Evolutionary conservation across 2,888 invertebrate genomes (phyloP), one percentile per base, ranked within the genome.

Genomic region (Drosophila mettleri): DNA sequence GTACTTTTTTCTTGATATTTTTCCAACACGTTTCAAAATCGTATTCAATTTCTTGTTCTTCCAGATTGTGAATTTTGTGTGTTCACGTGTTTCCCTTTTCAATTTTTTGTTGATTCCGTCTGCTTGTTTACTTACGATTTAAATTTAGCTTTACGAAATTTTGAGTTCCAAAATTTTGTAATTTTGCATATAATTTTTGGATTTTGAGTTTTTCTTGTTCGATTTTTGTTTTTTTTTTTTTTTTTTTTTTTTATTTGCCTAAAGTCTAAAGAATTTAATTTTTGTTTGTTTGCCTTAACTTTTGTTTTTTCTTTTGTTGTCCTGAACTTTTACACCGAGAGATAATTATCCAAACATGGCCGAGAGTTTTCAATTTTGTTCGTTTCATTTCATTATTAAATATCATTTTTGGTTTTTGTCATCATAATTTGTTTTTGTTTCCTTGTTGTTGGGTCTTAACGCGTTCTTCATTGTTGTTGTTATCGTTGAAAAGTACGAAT

Each of bases 1-100:
- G 94, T 94, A 94, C 94, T 94, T 94, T 94, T 93, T 94, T 94
- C 93, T 93, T 94, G 94, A 94, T 94, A 94, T 86, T 88, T 80
- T 87, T 86, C 79, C 89, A 89, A 88, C 87, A 89, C 85, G 80
- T 80, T 83, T 81, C 84, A 73, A 86, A 87, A 89, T 91, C 86
- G 91, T 78, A 84, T 84, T 81, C 78, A 78, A 83, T 79, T 81
- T 48, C 33, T 70, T 74, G 59, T 71, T 29, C n/a, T 53, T n/a
- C 33, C 71, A 55, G 71, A 75, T 55, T 41, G 53, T 62, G 60
- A 72, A 64, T 64, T 43, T 54, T 59, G 83, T 70, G 72, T 86
- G 76, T 53, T 55, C 41, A 66, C 65, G 48, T 73, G 70, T 74
- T 75, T 70, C 60, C 61, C 41, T 57, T 69, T 54, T 60, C 34